phyloP scores from a whole-genome alignment of 2,113 vertebrate species.

The Mobula birostris region DNA sequence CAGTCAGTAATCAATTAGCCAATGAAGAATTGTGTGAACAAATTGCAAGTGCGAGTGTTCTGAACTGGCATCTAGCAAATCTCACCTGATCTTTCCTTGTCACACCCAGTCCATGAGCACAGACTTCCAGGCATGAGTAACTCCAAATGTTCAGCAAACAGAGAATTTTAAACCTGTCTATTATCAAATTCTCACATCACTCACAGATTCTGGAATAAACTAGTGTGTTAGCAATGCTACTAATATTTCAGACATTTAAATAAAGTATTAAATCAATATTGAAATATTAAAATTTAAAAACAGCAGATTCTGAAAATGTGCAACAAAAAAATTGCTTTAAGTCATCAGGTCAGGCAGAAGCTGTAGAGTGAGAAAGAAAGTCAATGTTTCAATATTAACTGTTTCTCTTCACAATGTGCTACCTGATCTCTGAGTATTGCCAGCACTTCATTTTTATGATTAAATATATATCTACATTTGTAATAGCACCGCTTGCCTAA shows the following conservation, averaged over 20 bases:
- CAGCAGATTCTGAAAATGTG: too few relatives aligned
- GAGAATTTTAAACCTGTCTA: not conserved
- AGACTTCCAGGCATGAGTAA: not conserved
- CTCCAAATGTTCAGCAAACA: not conserved
- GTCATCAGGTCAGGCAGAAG: too few relatives aligned
- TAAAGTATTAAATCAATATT: too few relatives aligned
- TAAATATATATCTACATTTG: too few relatives aligned
- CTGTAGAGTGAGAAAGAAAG: too few relatives aligned
- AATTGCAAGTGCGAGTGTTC: not conserved
- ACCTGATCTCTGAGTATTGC: too few relatives aligned
- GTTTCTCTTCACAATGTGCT: too few relatives aligned
- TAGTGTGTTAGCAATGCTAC: not conserved
- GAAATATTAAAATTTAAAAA: too few relatives aligned
- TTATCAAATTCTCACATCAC: not conserved
- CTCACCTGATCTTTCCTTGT: not conserved
- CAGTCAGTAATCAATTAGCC: not conserved
- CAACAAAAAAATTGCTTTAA: too few relatives aligned
- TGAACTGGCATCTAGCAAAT: not conserved
- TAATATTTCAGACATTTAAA: too few relatives aligned
- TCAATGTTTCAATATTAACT: too few relatives aligned
- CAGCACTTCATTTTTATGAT: too few relatives aligned
- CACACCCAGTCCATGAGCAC: not conserved
- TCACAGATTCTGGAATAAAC: not conserved
- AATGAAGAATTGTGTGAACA: not conserved
- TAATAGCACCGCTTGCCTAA: not conserved